phyloP scores from a whole-genome alignment of 2,113 vertebrate genomes.

The Cryptomyrus ogoouensis region DNA sequence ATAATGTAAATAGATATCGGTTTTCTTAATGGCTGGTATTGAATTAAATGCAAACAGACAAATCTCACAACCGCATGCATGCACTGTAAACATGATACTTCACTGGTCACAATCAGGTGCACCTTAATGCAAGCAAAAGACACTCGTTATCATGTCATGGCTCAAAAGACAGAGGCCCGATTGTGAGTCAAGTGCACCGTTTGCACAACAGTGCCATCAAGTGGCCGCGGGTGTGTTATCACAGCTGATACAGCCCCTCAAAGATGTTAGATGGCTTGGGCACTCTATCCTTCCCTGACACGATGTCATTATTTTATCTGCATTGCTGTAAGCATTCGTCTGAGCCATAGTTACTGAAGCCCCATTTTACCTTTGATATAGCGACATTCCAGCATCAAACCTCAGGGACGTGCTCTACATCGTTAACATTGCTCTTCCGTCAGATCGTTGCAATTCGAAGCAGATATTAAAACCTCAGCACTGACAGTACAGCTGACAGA shows the following conservation, averaged over 20 bases:
- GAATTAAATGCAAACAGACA: not conserved
- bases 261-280: not conserved
- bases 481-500: not conserved
- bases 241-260: not conserved
- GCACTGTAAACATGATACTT: conserved; percentile 7
- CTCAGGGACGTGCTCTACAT: not conserved
- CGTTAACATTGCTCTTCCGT: not conserved
- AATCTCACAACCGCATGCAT: not conserved
- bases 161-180: not conserved
- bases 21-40: not conserved
- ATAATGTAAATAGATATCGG: not conserved
- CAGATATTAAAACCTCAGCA: not conserved
- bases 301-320: not conserved
- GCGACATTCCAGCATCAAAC: not conserved
- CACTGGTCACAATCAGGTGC: not conserved
- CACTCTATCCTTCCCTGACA: not conserved
- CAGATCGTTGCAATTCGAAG: not conserved
- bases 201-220: not conserved
- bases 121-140: not conserved
- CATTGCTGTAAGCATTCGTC: not conserved
- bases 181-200: not conserved
- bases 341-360: not conserved
- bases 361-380: not conserved
- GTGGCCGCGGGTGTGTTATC: not conserved
- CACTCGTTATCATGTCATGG: not conserved